phyloP scores from a whole-genome alignment of 2,113 vertebrate genomes.

The Laterallus jamaicensis region DNA sequence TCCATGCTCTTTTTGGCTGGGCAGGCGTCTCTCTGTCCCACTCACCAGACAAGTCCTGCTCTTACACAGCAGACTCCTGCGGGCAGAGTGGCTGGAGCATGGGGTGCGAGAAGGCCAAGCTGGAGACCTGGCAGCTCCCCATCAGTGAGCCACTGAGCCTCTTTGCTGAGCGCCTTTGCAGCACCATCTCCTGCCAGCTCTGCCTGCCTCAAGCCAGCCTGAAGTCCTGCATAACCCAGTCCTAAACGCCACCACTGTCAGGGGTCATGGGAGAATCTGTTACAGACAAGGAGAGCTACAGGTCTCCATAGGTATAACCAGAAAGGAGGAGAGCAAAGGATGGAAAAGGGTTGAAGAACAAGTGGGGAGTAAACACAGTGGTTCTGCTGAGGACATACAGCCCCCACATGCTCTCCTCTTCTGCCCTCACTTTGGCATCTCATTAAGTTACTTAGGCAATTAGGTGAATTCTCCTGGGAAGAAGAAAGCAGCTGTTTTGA shows the following conservation, averaged over 20 bases:
- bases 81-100: not conserved
- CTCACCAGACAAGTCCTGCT: not conserved
- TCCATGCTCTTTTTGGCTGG: not conserved
- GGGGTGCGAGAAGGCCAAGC: not conserved
- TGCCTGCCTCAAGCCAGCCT: not conserved
- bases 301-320: not conserved
- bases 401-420: not conserved
- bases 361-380: not conserved
- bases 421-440: not conserved
- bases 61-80: not conserved
- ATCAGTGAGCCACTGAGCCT: not conserved
- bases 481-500: not conserved
- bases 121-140: not conserved
- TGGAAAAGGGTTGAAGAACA: not conserved
- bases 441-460: not conserved
- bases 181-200: not conserved
- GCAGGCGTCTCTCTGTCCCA: not conserved
- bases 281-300: not conserved
- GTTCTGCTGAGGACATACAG: not conserved
- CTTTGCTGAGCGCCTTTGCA: rapidly evolving
- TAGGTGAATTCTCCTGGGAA: not conserved
- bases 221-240: rapidly evolving
- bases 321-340: not conserved
- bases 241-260: not conserved
- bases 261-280: not conserved